Evolutionary conservation across 2,888 invertebrate genomes (phyloP), one percentile per base, ranked within the genome.

Genomic region (Agrochola litura): DNA sequence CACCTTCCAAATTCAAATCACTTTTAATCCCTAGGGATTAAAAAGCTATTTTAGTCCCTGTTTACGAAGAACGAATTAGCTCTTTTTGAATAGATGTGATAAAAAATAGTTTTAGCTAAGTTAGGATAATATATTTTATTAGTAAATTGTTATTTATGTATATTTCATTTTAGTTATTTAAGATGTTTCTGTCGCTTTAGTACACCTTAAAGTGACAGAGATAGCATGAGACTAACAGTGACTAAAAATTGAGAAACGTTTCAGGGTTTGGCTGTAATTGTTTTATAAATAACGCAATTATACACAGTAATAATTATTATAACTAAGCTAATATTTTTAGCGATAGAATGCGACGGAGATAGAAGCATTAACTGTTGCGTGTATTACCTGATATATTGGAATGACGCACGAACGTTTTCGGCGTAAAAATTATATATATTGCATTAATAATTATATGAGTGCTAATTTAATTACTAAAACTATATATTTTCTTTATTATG

Each of bases 401-500:
- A 56, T 70, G 49, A 80, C 56, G 63, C 80, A 83, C 80, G 83
- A 80, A 73, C n/a, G 19, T n/a, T 68, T 30, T 30, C n/a, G 2
- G 64, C 12, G 61, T 52, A 6, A 68, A 64, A 66, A 77, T 41
- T 22, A 19, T 10, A 19, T 10, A 14, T 41, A 76, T 19, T 81
- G n/a, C 56, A 66, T 66, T 73, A 1, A 22, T 65, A 65, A 60
- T 14, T 25, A 65, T 16, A 37, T 37, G 3, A 9, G 30, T 79
- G 37, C 14, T 58, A 43, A 43, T 52, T 52, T 58, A 19, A 78
- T 41, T 64, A 0, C 22, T 56, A 49, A 37, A 22, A 43, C 2
- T 64, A 19, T 65, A 46, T 22, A 6, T 65, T 52, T 76, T 43
- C 0, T 37, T 37, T n/a, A 30, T 41, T 30, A 16, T 6, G 22